Percentiles rank a stretch among this genome's conserved stretches.
Conservation (phyloP, 1,140 invertebrate species). For the Drosophila santomea region DNA sequence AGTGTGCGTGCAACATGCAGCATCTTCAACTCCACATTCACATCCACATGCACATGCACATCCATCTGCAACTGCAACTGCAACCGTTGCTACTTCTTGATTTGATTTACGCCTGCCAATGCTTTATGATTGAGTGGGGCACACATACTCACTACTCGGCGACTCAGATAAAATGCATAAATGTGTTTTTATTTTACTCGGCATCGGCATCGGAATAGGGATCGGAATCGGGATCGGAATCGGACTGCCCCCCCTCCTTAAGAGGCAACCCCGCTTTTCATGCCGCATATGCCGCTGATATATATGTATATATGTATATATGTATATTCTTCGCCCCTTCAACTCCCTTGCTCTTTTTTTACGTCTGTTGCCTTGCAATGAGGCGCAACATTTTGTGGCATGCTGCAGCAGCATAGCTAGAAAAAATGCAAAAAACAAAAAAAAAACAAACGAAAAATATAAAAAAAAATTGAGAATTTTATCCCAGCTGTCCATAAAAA, state of each 20-base stretch:
- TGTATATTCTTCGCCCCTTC: constrained; percentile 47
- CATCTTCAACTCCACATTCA: constrained; percentile 1
- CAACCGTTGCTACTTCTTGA: constrained; percentile 73
- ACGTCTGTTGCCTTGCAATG: constrained; percentile 84
- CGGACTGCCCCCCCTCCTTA: background rate
- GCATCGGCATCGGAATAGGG: background rate
- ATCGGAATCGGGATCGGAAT: background rate
- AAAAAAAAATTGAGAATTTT: constrained; percentile 31
- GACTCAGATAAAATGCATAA: constrained; percentile 46
- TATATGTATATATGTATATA: constrained; percentile 37
- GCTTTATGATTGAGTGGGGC: constrained; percentile 82
- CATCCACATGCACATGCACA: background rate
- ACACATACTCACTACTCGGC: constrained; percentile 4
- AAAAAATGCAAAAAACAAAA: constrained; percentile 33
- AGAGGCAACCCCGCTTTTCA: constrained; percentile 18
- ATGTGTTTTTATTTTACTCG: constrained; percentile 73
- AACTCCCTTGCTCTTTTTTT: constrained; percentile 60
- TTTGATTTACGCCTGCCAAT: constrained; percentile 84
- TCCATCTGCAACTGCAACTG: constrained; percentile 5
- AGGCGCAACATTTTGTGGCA: constrained; percentile 80
- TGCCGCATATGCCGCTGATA: constrained; percentile 71
- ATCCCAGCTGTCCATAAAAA: constrained; percentile 61
- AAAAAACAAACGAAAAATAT: constrained; percentile 2
- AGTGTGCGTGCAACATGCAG: constrained; percentile 78
- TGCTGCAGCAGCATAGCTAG: constrained; percentile 53